Evolutionary conservation across 2,113 vertebrate species (phyloP), one percentile per base, ranked within the genome.

Genomic region (Progne subis): DNA sequence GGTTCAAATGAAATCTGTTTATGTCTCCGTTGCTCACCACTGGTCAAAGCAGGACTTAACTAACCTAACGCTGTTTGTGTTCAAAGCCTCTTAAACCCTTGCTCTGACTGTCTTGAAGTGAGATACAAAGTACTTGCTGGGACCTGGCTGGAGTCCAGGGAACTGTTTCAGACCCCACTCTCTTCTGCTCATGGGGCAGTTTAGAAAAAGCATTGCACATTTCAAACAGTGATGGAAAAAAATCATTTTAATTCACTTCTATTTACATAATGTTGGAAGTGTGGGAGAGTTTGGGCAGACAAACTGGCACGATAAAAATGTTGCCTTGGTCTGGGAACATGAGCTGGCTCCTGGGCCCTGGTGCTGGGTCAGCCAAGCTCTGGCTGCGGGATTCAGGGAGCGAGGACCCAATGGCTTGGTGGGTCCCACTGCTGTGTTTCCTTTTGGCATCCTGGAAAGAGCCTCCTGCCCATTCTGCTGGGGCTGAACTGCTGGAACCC

Each of bases 141-240:
- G 82, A 14, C 56, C 88, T 93, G 96, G 95, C 75, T 15, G 15
- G 68, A 11, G 34, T 50, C 95, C 95, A 96, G 88, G 82, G 70
- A 65, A 4, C 29, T 2, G 1, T 53, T 94, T 86, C 78, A 52
- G 69, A 14, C 26, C 14, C 37, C 39, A 8, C 17, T 21, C 50
- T 18, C 60, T 92, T 90, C 57, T 19, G 59, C 88, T 93, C 20
- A 0, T n/a, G 55, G 75, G 43, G 75, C 72, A 64, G 6, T 88
- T 95, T 92, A 55, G 94, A 74, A 61, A 91, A 83, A 71, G 43
- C 76, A 55, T 56, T 1, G 1, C n/a, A 24, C 65, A 20, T 81
- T 96, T 95, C 87, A 96, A 96, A 95, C 92, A 95, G 61, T 4
- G 49, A 76, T 43, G 83, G 94, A 72, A 88, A 88, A 85, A 90